Evolutionary conservation across 2,113 vertebrate species (phyloP).

Genomic region (Cnemophilus loriae): DNA sequence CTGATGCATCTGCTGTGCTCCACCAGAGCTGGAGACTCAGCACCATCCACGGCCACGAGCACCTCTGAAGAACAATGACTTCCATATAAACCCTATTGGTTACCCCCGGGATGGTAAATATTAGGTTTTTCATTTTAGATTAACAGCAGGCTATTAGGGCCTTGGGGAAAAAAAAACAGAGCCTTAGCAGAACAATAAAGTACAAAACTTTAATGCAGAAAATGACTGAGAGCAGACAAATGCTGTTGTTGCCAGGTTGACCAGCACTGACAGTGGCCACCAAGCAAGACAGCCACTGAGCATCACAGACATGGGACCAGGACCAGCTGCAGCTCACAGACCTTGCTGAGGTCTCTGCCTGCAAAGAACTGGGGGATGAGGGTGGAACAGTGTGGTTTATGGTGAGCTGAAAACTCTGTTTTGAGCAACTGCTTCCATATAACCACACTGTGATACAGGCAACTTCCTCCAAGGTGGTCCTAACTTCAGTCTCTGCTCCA

Average conservation of each 20-base stretch:
- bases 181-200: not conserved
- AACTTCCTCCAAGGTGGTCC: not conserved
- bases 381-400: rapidly evolving
- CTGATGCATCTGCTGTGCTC: not conserved
- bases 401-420: not conserved
- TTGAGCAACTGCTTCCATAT: not conserved
- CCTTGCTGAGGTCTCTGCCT: not conserved
- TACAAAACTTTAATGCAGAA: not conserved
- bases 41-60: rapidly evolving
- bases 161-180: not conserved
- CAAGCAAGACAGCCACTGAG: not conserved
- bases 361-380: not conserved
- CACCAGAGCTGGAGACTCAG: not conserved
- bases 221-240: not conserved
- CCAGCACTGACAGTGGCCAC: rapidly evolving
- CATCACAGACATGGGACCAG: not conserved
- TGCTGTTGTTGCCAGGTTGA: not conserved
- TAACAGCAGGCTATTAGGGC: not conserved
- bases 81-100: not conserved
- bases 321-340: not conserved
- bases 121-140: not conserved
- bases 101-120: not conserved
- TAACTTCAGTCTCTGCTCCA: not conserved
- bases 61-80: not conserved
- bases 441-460: not conserved